A percentile compares a stretch with the other conserved stretches of the same genome.
phyloP scores from a whole-genome alignment of 1,140 invertebrate species.

The Listronotus bonariensis region DNA sequence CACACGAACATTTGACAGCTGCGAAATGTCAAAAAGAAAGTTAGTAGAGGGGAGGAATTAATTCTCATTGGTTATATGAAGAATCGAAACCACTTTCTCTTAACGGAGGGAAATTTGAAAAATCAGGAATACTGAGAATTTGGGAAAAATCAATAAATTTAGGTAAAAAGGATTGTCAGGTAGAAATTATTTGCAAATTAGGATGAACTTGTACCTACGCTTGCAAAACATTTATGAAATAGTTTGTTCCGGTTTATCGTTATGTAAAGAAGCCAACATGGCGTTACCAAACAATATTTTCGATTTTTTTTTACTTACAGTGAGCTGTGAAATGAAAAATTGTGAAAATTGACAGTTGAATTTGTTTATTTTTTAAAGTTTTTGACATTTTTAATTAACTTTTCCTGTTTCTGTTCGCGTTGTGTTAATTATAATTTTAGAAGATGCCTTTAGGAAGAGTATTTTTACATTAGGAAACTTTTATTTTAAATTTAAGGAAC shows the following conservation, averaged over 20 bases:
- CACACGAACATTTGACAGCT: neutral
- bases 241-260: no score
- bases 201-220: no score
- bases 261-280: neutral
- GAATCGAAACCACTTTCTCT: no score
- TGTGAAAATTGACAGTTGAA: constrained; percentile 24
- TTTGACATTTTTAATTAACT: constrained; percentile 28
- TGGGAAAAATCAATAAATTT: no score
- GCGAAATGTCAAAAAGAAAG: no score
- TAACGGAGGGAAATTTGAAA: no score
- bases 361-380: constrained; percentile 37
- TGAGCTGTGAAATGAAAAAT: constrained; percentile 9
- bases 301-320: neutral
- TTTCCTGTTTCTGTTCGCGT: constrained; percentile 32
- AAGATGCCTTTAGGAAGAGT: constrained; percentile 29
- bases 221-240: no score
- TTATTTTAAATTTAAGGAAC: constrained; percentile 29
- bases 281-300: neutral
- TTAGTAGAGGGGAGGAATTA: no score
- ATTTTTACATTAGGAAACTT: constrained; percentile 21
- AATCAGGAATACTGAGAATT: no score
- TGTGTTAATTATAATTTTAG: constrained; percentile 28
- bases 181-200: no score
- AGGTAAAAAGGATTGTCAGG: no score
- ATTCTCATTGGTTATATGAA: no score